Conservation (phyloP, 2,113 vertebrate genomes). For the Vireo altiloquus region DNA sequence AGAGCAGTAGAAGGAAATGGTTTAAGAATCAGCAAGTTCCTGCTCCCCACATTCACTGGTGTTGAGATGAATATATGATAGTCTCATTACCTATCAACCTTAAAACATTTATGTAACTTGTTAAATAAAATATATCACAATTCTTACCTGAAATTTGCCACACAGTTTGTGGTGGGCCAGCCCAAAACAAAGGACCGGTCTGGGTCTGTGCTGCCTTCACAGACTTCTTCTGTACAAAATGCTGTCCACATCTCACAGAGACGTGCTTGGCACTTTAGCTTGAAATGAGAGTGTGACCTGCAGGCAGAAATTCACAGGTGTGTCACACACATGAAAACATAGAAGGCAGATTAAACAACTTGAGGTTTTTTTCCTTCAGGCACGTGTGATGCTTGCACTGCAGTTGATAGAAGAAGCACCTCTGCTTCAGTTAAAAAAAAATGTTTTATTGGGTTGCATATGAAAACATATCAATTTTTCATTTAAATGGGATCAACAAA, state of each 20-base stretch:
- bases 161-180: conserved; percentile 95
- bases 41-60: neutral
- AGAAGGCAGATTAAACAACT: neutral
- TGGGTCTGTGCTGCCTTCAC: conserved; percentile 83
- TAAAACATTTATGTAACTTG: neutral
- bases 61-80: neutral
- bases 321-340: neutral
- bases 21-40: neutral
- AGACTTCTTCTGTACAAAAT: conserved; percentile 89
- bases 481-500: neutral
- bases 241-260: conserved; percentile 93
- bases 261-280: conserved; percentile 82
- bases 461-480: neutral
- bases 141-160: conserved; percentile 90
- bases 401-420: neutral
- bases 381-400: neutral
- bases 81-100: neutral
- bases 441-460: neutral
- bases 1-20: neutral
- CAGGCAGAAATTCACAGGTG: neutral
- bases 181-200: conserved; percentile 89
- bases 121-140: neutral
- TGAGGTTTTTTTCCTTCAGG: neutral
- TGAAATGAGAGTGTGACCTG: conserved; percentile 83
- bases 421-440: neutral